Evolutionary conservation across 2,797 vertebrate species (phyloP), one percentile per base, ranked within the genome.

Genomic region (Rhynchonycteris naso): DNA sequence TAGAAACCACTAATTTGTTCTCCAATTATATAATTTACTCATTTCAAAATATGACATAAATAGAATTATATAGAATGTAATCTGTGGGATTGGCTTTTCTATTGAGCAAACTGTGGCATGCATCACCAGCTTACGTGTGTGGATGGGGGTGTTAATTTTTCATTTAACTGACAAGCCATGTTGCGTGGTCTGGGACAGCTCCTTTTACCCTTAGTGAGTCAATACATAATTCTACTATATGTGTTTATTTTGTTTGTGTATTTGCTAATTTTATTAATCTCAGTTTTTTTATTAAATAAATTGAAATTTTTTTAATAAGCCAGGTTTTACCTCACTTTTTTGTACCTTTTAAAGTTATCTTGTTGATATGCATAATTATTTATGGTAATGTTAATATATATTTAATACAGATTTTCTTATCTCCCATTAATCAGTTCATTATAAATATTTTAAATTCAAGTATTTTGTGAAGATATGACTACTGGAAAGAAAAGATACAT

Each of bases 241-340:
- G 22, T 50, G 4, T 50, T 24, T 63, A 21, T 87, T 59, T 59
- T 69, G 2, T 61, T 21, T 47, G 58, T 76, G 12, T 56, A 35
- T 58, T 6, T 56, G 74, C 19, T 66, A 21, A n/a, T 88, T 68
- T 30, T 28, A 10, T 54, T 30, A 98, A 99, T 98, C 98, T 97
- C 99, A 99, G 98, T 99, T 99, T 99, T 99, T 99, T 99, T 99
- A 99, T 99, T 99, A 99, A 99, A 99, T 99, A 99, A 99, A 99
- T 99, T 98, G 97, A 98, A 98, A 99, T 99, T 99, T 99, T 99
- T 99, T 99, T 99, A 99, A 99, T 99, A 99, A 98, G 98, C 98
- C 97, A 98, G 98, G 98, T 97, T 98, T 97, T 98, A 58, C 72
- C 80, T 97, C 93, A 96, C 93, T 97, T 98, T 97, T 98, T 98